Base-by-base conservation (phyloP, 2,797 vertebrate species). In the Scolopax bukidnonensis region DNA sequence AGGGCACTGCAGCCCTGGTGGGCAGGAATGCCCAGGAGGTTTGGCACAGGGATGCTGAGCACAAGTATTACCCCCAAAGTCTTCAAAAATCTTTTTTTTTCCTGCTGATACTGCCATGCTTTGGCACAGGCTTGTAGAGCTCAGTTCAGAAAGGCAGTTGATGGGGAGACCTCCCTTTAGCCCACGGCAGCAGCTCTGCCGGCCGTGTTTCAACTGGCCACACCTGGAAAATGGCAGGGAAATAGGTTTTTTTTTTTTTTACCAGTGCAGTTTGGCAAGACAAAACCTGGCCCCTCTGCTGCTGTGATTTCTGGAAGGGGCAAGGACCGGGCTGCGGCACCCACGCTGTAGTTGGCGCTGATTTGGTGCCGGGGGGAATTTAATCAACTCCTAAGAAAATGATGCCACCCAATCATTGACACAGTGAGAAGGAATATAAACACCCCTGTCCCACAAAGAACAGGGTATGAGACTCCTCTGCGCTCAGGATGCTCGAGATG, bases 401-500 rank as follows among this genome's bases (percentile, higher is more conserved):
- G 74, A 84, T 82, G 81, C 60, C 68, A 28, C 51, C 32, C 40
- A 41, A 15, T 41, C 40, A 41, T 41, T 41, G 40, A 41, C 13
- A 15, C 14, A 21, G 32, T 10, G 50, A 27, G 69, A 89, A 80
- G 32, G 76, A 80, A 61, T 25, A 53, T 45, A 32, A 43, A 27
- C 63, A 40, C 32, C 61, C 15, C 3, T 1, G 25, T 33, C 43
- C 50, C 38, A 2, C 2, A 32, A 30, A 70, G 24, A 25, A 28
- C 40, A 45, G 19, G 4, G 32, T 18, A 14, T 1, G 19, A 68
- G 24, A 10, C 47, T 51, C 65, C 63, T 68, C 33, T 50, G 9
- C 0, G 1, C 30, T 36, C 36, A n/a, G n/a, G 36, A 5, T 30
- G 18, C 40, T 11, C 2, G 2, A 19, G 61, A 64, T 56, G 67